Conservation (phyloP, 2,888 invertebrate species). For the Serrognathus titanus region DNA sequence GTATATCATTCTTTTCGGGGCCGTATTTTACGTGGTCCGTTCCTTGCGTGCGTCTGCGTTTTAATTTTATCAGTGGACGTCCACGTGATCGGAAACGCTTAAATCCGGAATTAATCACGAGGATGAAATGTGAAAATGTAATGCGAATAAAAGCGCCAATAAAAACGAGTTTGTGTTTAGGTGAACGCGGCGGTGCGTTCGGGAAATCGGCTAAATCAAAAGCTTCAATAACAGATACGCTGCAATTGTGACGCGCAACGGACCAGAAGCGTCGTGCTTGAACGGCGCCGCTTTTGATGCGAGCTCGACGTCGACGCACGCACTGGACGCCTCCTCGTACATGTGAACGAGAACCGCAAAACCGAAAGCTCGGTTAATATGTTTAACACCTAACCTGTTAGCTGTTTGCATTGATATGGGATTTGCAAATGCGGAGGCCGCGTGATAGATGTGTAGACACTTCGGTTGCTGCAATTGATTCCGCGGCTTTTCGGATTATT, state of each 20-base stretch:
- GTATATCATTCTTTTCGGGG: constrained; percentile 2
- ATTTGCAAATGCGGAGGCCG: constrained; percentile 24
- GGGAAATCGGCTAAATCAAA: constrained; percentile 38
- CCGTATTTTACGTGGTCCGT: not conserved
- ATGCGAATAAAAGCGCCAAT: not conserved
- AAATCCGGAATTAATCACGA: not conserved
- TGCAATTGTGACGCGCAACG: constrained; percentile 34
- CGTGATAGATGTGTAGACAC: constrained; percentile 9
- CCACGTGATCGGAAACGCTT: too few relatives aligned
- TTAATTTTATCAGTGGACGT: too few relatives aligned
- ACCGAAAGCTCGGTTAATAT: constrained; percentile 48
- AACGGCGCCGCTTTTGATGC: not conserved
- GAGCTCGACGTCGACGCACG: constrained; percentile 19
- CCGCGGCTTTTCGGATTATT: constrained; percentile 4
- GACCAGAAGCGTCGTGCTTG: constrained; percentile 23
- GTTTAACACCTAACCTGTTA: constrained; percentile 48
- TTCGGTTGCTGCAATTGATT: constrained; percentile 10
- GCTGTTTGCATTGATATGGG: constrained; percentile 34
- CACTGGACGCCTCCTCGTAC: constrained; percentile 32
- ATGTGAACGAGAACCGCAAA: constrained; percentile 37
- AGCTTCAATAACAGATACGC: constrained; percentile 44
- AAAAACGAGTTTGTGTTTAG: not conserved
- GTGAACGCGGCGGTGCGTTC: constrained; percentile 7
- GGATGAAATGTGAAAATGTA: too few relatives aligned
- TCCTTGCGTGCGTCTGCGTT: too few relatives aligned